A percentile compares a stretch with the other conserved stretches of the same genome.
phyloP scores from a whole-genome alignment of 2,888 invertebrate species.

The Phoronis australis region DNA sequence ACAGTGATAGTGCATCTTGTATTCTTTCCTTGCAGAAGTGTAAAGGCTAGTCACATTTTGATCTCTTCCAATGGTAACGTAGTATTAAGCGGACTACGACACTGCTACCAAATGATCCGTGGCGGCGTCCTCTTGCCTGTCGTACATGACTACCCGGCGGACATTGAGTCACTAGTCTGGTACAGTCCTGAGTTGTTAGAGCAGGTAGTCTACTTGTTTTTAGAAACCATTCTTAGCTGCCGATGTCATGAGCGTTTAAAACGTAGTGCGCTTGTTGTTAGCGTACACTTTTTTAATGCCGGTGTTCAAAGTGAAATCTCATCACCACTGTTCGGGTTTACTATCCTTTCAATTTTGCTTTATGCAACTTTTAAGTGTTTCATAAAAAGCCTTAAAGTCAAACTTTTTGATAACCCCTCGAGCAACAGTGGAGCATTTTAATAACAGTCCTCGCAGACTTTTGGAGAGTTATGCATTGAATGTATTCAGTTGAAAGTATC shows the following conservation, averaged over 20 bases:
- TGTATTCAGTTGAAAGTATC: no score
- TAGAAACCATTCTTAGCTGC: no score
- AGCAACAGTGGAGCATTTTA: no score
- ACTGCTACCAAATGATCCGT: slow-evolving; percentile 68
- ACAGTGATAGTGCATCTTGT: not conserved
- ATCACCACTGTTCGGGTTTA: no score
- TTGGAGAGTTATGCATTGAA: no score
- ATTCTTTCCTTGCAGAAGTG: slow-evolving; percentile 60
- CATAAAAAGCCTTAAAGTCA: no score
- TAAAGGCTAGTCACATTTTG: slow-evolving; percentile 78
- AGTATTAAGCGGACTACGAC: slow-evolving; percentile 72
- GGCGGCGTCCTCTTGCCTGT: slow-evolving; percentile 67
- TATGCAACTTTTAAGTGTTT: no score
- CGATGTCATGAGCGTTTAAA: no score
- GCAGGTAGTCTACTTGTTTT: slow-evolving; percentile 65
- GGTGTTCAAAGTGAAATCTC: not conserved
- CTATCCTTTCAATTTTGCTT: no score
- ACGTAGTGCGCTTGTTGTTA: no score
- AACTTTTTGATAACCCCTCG: no score
- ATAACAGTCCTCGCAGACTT: no score
- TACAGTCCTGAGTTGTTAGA: slow-evolving; percentile 85
- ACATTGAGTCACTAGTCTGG: slow-evolving; percentile 75
- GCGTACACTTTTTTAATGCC: not conserved
- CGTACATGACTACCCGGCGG: slow-evolving; percentile 72
- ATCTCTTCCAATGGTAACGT: slow-evolving; percentile 69